Evolutionary conservation across 2,797 vertebrate species (phyloP), one percentile per base, ranked within the genome.

Genomic region (Parauchenoglanis punctatus): DNA sequence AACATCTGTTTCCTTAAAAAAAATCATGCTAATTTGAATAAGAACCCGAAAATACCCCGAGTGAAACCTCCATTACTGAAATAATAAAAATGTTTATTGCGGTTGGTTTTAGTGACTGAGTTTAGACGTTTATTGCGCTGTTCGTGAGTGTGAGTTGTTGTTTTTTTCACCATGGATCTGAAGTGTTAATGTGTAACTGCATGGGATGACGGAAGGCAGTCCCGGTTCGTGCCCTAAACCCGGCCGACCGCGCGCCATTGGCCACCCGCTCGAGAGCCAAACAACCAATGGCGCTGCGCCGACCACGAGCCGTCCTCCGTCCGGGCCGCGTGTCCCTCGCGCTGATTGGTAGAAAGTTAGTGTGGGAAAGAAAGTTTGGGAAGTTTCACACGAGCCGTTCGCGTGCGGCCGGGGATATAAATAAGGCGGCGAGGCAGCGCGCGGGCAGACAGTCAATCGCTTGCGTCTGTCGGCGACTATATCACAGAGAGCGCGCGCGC

Each of bases 371-470:
- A 98, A 98, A 98, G 97, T 98, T 97, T 97, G 97, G 97, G 97
- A 97, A 97, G 97, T 98, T 99, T 99, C 98, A 99, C 98, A 98
- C 98, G 97, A 98, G 98, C 97, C 98, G 97, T 95, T 98, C 98
- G 97, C 97, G 98, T 98, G 98, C 98, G 96, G 97, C 94, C 94
- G 85, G 94, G 95, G 95, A 96, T 98, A 98, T 99, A 99, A 98
- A 98, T 97, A 97, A 94, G 94, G 95, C 95, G 7, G 63, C 11
- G 46, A 93, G 95, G 93, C 93, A 94, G 90, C 89, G 94, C 90
- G 85, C 92, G 91, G 85, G 91, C 91, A 94, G 92, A 92, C 93
- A 94, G 92, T 93, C 93, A 94, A 92, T 91, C 91, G 87, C 88
- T 86, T 91, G 78, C 92, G 89, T 93, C 92, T 92, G 92, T 93